phyloP scores from a whole-genome alignment of 2,797 vertebrate species.

The Pseudochaenichthys georgianus region DNA sequence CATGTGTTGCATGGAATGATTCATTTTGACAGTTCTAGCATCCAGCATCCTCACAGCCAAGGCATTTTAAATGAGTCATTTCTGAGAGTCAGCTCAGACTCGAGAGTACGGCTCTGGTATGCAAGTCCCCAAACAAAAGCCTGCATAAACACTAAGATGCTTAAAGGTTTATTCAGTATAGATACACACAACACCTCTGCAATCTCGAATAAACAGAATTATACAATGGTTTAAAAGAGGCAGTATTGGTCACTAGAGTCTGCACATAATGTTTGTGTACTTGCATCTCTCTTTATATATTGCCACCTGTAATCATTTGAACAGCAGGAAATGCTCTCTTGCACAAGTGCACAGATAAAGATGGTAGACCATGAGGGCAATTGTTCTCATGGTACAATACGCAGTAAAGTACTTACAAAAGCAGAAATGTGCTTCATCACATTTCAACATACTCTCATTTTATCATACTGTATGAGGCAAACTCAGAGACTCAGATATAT shows the following conservation, averaged over 20 bases:
- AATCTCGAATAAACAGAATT: background rate
- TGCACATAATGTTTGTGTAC: background rate
- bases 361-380: background rate
- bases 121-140: slow-evolving; percentile 23
- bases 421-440: background rate
- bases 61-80: slow-evolving; percentile 64
- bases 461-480: too few species aligned
- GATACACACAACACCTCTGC: background rate
- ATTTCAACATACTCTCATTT: too few species aligned
- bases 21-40: slow-evolving; percentile 56
- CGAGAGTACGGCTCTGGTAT: slow-evolving; percentile 7
- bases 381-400: background rate
- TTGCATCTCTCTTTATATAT: background rate
- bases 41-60: slow-evolving; percentile 45
- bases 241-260: background rate
- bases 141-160: background rate
- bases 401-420: background rate
- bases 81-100: slow-evolving; percentile 43
- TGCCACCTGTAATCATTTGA: background rate
- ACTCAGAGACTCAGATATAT: too few species aligned
- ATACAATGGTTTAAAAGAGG: background rate
- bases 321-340: background rate
- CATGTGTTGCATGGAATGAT: slow-evolving; percentile 63
- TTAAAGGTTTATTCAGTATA: background rate
- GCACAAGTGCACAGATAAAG: background rate